Evolutionary conservation across 2,797 vertebrate genomes (phyloP), one percentile per base, ranked within the genome.

Genomic region (Rallus crepitans): DNA sequence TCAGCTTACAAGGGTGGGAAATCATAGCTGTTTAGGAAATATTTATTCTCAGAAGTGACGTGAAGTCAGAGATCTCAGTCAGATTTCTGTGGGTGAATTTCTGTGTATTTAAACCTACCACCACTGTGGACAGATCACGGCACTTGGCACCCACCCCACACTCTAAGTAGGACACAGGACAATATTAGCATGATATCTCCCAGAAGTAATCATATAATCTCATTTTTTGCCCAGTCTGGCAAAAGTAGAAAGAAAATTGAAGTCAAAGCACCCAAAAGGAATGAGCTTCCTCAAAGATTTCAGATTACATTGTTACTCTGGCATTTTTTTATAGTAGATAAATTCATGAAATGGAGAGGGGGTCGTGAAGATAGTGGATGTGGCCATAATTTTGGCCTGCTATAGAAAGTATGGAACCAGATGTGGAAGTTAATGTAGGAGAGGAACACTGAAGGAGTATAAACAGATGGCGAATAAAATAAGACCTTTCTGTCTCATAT

Each of bases 401-500:
- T 79, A 25, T 40, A 73, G 77, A 73, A 93, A 89, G 52, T 73
- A 70, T 64, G 56, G 83, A 90, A 94, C 83, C 94, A 96, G 92
- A 96, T 95, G 93, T 96, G 52, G n/a, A 94, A 89, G 66, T 89
- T 94, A 90, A 92, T 87, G 73, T 89, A 90, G 71, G 81, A 93
- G 81, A 89, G 71, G 52, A 92, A 80, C 64, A 35, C 12, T 87
- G 70, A 87, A 84, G 70, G 64, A 95, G 73, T 84, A 94, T 90
- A 96, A 96, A 93, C 95, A 96, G 93, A 96, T 96, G 92, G 92
- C 4, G 15, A 93, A 90, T 96, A 96, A 97, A 96, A 86, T 78
- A 95, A 94, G 90, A 87, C 64, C 89, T 95, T 96, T 96, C 93
- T 96, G 68, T 84, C 90, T 96, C 64, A 57, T 92, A 92, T 95